A percentile compares a stretch with the other conserved stretches of the same genome.
These are phyloP conservation scores for Brienomyrus longianalis DNA, from an alignment of 2,113 vertebrate species.

Conservation along the genomic window DNA sequence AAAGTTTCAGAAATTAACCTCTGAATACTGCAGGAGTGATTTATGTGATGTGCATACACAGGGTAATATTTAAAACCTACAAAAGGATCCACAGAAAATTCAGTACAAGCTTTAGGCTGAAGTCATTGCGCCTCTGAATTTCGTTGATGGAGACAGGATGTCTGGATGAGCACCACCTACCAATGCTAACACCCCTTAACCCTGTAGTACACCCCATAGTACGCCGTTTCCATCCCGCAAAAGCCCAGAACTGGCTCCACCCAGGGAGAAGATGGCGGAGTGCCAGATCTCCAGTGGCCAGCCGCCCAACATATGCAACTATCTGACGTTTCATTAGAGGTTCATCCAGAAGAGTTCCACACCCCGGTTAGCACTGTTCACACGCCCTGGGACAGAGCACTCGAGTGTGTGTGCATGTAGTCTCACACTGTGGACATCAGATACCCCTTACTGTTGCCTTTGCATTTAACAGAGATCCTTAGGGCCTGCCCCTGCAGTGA, in stretches of 20 bases:
- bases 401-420: background rate
- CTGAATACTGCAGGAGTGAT: background rate
- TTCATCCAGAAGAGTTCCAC: background rate
- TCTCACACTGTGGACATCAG: background rate
- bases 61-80: background rate
- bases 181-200: slow-evolving; percentile 31
- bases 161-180: slow-evolving; percentile 14
- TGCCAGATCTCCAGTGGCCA: background rate
- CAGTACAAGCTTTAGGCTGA: background rate
- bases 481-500: background rate
- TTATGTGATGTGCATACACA: background rate
- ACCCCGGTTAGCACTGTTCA: background rate
- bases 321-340: background rate
- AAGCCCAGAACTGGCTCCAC: background rate
- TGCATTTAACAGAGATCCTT: background rate
- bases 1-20: background rate
- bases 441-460: background rate
- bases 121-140: slow-evolving; percentile 5
- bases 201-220: slow-evolving; percentile 17
- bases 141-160: background rate
- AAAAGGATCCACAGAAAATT: background rate
- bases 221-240: background rate
- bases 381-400: background rate
- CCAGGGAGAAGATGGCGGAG: background rate
- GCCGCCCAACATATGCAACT: background rate